These are phyloP conservation scores for Drosophila punjabiensis DNA, from an alignment of 1,140 invertebrate species.

Conservation along the genomic window DNA sequence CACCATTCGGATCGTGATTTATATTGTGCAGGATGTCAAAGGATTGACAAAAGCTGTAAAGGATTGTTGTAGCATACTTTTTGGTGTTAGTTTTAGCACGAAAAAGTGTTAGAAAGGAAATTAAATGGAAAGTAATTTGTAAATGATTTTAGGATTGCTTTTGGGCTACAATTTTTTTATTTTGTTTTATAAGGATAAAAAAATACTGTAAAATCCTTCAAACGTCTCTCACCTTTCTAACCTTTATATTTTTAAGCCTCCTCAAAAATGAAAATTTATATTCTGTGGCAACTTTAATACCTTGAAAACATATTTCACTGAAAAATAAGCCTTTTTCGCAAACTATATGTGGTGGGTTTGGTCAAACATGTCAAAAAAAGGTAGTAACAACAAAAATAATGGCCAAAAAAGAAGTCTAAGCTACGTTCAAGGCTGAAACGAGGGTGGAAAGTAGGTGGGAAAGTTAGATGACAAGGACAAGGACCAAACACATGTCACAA, in stretches of 20 bases:
- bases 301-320: conserved; percentile 55
- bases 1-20: conserved; percentile 51
- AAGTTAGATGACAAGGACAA: conserved; percentile 41
- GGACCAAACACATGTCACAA: conserved; percentile 79
- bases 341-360: conserved; percentile 23
- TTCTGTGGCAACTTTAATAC: conserved; percentile 6
- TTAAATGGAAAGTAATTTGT: conserved; percentile 9
- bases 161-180: not conserved
- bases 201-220: not conserved
- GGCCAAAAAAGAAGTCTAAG: conserved; percentile 37
- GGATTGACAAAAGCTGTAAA: conserved; percentile 32
- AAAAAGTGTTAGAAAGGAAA: not conserved
- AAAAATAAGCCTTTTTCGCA: conserved; percentile 12
- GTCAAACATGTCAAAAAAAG: conserved; percentile 25
- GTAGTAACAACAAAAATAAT: conserved; percentile 7
- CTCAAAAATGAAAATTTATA: not conserved
- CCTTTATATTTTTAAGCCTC: not conserved
- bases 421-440: conserved; percentile 16
- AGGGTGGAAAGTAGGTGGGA: conserved; percentile 11
- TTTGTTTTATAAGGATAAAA: not conserved
- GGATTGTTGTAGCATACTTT: conserved; percentile 39
- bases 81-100: not conserved
- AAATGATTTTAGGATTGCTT: not conserved
- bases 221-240: not conserved
- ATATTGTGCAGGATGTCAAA: conserved; percentile 34